Base-by-base conservation (phyloP, 2,797 vertebrate genomes). In the Mareca strepera region DNA sequence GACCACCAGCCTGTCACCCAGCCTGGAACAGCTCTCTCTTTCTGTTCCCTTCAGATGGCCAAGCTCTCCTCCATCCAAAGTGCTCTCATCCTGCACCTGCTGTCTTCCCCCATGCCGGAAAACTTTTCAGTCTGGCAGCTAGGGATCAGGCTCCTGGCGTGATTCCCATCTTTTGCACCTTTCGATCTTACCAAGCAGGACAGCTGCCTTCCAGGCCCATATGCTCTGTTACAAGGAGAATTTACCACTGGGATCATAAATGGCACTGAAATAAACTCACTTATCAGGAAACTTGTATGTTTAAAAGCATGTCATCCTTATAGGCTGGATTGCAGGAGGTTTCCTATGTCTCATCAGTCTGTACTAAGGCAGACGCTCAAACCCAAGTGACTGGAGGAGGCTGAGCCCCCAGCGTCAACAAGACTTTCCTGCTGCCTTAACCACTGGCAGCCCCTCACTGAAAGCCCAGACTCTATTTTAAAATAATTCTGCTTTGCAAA, bases 401-500 rank as follows among this genome's bases (percentile, higher is more conserved):
- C 88, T 96, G 92, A 94, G 89, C 90, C 91, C 70, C 80, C 91
- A 93, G 92, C 88, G 0, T 95, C 91, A 95, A 96, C 91, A 93
- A 91, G 82, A 79, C 0, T 0, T 52, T 95, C 87, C 79, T 4
- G 1, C 92, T 89, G 66, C 92, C 66, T 87, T 93, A 92, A 95
- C 89, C 77, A 92, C 81, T 87, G 87, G 80, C 89, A 96, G 85
- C 90, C 90, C 91, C 91, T 93, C 4, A 2, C 74, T 79, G 94
- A 91, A 96, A 96, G 85, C 91, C 76, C 74, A 93, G 62, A 50
- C 91, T 92, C 92, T 86, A 53, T 88, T 93, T 93, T 95, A 90
- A 94, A 90, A 90, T 93, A 87, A 91, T 92, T 92, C 93, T 91
- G 79, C 89, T 93, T 85, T 91, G 80, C 95, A 81, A 69, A 94